Percentiles rank a stretch among this genome's conserved stretches.
These are phyloP conservation scores for Heliconius hewitsoni DNA, from an alignment of 1,140 invertebrate species.

Conservation along the genomic window DNA sequence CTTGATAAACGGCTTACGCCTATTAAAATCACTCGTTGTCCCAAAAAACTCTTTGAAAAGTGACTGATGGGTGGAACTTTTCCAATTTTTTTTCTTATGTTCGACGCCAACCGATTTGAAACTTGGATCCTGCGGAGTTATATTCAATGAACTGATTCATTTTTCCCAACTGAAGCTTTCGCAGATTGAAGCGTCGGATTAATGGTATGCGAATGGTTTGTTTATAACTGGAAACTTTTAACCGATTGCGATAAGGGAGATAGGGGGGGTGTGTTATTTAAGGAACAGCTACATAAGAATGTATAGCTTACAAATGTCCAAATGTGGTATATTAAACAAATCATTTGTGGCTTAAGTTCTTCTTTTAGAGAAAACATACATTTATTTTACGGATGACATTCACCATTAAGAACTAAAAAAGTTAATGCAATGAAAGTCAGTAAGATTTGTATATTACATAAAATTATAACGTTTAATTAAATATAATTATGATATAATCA, in stretches of 20 bases:
- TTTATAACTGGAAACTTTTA: constrained; percentile 15
- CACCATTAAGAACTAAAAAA: no score
- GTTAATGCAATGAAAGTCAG: no score
- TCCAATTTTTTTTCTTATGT: constrained; percentile 38
- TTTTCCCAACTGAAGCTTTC: constrained; percentile 34
- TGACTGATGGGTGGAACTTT: constrained; percentile 46
- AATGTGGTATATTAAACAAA: background rate
- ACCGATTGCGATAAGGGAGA: background rate
- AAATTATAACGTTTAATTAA: no score
- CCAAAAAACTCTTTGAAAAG: constrained; percentile 46
- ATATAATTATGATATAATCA: no score
- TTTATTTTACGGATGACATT: no score
- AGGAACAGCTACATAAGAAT: background rate
- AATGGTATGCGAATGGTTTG: constrained; percentile 34
- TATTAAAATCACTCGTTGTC: constrained; percentile 45
- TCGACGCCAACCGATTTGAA: constrained; percentile 36
- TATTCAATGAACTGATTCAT: constrained; percentile 42
- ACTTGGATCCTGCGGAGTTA: constrained; percentile 42
- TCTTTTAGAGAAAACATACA: no score
- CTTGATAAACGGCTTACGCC: constrained; percentile 40
- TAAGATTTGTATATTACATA: no score
- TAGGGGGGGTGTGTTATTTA: background rate
- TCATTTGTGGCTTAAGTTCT: no score
- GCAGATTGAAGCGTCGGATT: constrained; percentile 31
- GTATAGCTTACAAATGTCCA: background rate